Evolutionary conservation across 2,113 vertebrate species (phyloP), one percentile per base, ranked within the genome.

Genomic region (Paraplagusia blochii): DNA sequence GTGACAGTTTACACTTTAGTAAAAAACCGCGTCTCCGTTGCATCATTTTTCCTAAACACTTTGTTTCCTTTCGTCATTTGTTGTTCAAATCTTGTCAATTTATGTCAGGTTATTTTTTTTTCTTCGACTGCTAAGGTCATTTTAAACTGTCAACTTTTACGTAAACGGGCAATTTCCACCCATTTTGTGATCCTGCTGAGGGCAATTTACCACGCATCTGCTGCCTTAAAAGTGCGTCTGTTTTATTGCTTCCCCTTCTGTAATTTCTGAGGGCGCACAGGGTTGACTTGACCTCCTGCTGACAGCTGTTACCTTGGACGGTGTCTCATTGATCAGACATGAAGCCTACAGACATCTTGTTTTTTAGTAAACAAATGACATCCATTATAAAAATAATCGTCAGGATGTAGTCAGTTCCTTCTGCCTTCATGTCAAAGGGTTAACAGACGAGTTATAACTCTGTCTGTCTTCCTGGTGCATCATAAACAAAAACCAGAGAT

Each of bases 181-280:
- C 12, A 13, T 52, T 65, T 62, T 48, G 17, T 57, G 16, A 50
- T 7, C 13, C 50, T 34, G 43, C 65, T 42, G 49, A 54, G 49
- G 63, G 19, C 49, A 74, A 70, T 76, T 72, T 82, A 74, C 62
- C 57, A 58, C 74, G 38, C 1, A 44, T 51, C 17, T 63, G 50
- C 58, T 65, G 36, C 9, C 39, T 49, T 7, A 55, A 42, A 44
- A 58, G 35, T 43, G 58, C 22, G 39, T 16, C 11, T 52, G 35
- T 66, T 11, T 57, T 46, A 22, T 17, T n/a, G 16, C 54, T 44
- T 42, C 57, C 17, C 47, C 39, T 56, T 5, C 0, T 7, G n/a
- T 12, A 14, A 9, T 7, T 43, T 49, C 39, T 51, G 4, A 50
- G 57, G 63, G 63, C 76, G 62, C n/a, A 38, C 17, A 39, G 2